Percentiles rank a stretch among this genome's conserved stretches.
Evolutionary conservation across 2,888 invertebrate genomes (phyloP).

Genomic region (Pelosia muscerda): DNA sequence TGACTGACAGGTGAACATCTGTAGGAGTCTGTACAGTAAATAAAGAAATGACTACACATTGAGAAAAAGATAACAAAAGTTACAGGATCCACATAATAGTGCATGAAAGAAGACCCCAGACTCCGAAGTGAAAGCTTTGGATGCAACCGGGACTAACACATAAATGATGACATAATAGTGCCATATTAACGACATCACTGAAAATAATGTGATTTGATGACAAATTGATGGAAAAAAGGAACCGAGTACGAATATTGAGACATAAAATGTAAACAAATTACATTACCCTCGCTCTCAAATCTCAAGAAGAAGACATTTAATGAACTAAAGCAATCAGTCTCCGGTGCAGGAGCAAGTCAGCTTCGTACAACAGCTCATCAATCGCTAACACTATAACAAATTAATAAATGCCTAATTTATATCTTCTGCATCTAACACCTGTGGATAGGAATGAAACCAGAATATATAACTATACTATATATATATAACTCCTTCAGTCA

Average conservation of each 20-base stretch:
- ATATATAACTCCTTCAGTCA: not conserved
- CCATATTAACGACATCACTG: not conserved
- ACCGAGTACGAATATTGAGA: not conserved
- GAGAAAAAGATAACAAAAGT: not conserved
- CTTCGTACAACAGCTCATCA: not conserved
- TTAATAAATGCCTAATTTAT: slow-evolving; percentile 1
- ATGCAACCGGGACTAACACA: too few species aligned
- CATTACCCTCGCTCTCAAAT: not conserved
- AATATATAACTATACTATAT: too few species aligned
- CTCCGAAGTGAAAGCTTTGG: too few species aligned
- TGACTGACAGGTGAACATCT: not conserved
- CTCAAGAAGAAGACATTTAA: not conserved
- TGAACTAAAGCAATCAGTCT: not conserved
- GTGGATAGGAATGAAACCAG: not conserved
- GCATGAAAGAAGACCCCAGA: too few species aligned
- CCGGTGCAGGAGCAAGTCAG: not conserved
- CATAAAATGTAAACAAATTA: not conserved
- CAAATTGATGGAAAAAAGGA: not conserved
- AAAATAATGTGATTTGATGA: not conserved
- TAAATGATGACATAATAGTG: too few species aligned
- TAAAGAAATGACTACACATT: too few species aligned
- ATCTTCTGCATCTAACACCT: slow-evolving; percentile 1
- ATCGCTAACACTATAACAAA: not conserved
- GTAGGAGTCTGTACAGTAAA: too few species aligned
- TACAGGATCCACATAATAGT: not conserved